Evolutionary conservation across 1,140 invertebrate species (phyloP).

Genomic region (Nilaparvata lugens): DNA sequence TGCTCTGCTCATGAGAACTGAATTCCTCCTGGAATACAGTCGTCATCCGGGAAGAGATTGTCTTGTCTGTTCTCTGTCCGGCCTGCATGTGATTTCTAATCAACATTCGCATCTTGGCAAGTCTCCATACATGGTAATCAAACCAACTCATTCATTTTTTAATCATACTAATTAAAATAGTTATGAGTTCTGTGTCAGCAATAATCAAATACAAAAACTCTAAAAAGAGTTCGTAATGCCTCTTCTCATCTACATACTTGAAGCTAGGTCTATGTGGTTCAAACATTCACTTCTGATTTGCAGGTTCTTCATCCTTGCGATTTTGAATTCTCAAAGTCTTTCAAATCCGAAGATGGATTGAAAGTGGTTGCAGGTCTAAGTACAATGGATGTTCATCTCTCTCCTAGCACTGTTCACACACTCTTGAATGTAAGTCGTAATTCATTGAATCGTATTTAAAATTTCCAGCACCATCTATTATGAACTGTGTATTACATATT

Average conservation of each 20-base stretch:
- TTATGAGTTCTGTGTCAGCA: too few relatives aligned
- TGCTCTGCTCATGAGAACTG: conserved; percentile 60
- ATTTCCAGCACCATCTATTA: too few relatives aligned
- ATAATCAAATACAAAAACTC: too few relatives aligned
- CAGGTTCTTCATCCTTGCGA: conserved; percentile 59
- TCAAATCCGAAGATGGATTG: conserved; percentile 52
- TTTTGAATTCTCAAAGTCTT: conserved; percentile 54
- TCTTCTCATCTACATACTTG: too few relatives aligned
- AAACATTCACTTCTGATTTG: too few relatives aligned
- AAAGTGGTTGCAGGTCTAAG: conserved; percentile 50
- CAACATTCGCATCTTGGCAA: not conserved
- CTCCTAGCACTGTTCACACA: conserved; percentile 62
- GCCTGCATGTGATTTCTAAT: conserved; percentile 52
- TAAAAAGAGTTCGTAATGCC: too few relatives aligned
- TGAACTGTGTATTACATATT: too few relatives aligned
- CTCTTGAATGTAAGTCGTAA: conserved; percentile 43
- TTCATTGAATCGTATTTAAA: too few relatives aligned
- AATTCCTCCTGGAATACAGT: conserved; percentile 63
- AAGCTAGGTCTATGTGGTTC: too few relatives aligned
- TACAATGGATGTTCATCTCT: conserved; percentile 59
- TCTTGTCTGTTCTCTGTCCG: conserved; percentile 52
- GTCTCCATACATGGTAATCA: conserved; percentile 31
- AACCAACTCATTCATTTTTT: not conserved
- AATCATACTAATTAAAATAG: not conserved
- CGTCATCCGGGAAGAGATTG: conserved; percentile 53